These are phyloP conservation scores for Octomys mimax DNA, from an alignment of 2,797 vertebrate species.

Conservation along the genomic window DNA sequence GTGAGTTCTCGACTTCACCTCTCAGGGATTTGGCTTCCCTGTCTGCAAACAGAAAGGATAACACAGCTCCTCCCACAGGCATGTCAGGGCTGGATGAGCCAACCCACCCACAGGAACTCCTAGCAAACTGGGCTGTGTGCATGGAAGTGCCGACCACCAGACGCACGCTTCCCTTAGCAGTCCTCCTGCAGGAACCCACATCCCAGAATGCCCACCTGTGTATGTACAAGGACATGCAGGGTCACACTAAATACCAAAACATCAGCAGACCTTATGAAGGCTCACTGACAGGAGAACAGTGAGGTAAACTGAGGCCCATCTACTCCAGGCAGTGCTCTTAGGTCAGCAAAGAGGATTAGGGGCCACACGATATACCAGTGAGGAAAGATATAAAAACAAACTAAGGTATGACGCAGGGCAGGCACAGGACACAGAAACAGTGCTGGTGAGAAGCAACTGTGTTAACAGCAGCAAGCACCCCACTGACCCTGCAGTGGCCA, in stretches of 20 bases:
- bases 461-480: not conserved
- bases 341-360: not conserved
- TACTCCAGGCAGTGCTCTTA: not conserved
- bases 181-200: not conserved
- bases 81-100: not conserved
- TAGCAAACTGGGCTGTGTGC: rapidly evolving
- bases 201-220: not conserved
- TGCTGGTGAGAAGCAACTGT: rapidly evolving
- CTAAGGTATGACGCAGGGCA: rapidly evolving
- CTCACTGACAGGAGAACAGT: not conserved
- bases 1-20: not conserved
- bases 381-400: not conserved
- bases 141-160: rapidly evolving
- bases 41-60: not conserved
- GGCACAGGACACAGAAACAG: not conserved
- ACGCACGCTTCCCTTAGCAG: rapidly evolving
- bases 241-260: not conserved
- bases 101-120: rapidly evolving
- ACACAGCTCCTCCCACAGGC: not conserved
- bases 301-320: not conserved
- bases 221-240: rapidly evolving
- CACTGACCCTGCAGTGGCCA: not conserved
- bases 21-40: not conserved
- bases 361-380: rapidly evolving
- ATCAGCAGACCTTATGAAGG: not conserved